Conservation (phyloP, 2,797 vertebrate species). For the Amniataba percoides region DNA sequence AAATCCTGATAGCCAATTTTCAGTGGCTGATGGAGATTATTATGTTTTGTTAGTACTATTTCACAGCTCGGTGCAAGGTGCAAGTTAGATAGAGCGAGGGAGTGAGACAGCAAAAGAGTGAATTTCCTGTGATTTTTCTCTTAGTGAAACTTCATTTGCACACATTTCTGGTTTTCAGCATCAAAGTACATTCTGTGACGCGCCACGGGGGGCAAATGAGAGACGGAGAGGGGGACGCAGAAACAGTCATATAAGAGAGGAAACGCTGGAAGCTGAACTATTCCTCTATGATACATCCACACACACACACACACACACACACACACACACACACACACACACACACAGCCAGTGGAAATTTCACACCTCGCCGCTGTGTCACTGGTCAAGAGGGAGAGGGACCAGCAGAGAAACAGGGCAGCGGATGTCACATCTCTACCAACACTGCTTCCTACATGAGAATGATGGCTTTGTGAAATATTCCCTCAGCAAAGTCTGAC, state of each 20-base stretch:
- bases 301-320: not conserved
- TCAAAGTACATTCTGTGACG: not conserved
- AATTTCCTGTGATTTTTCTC: conserved; percentile 16
- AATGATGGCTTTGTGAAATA: conserved; percentile 69
- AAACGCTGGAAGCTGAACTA: not conserved
- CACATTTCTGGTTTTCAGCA: conserved; percentile 5
- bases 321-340: not conserved
- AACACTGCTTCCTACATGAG: conserved; percentile 52
- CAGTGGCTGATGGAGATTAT: conserved; percentile 44
- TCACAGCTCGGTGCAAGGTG: conserved; percentile 34
- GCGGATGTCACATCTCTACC: conserved; percentile 55
- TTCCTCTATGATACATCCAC: not conserved
- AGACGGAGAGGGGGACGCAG: not conserved
- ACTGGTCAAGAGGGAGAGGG: conserved; percentile 47
- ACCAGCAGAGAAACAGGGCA: conserved; percentile 36
- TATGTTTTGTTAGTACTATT: conserved; percentile 44
- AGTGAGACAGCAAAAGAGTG: conserved; percentile 10
- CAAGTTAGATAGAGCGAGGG: conserved; percentile 20
- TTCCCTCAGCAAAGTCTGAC: conserved; percentile 67
- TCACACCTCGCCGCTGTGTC: conserved; percentile 51
- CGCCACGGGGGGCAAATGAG: not conserved
- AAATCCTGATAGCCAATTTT: conserved; percentile 58
- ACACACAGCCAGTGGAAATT: not conserved
- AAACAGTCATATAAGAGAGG: not conserved
- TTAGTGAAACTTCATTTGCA: conserved; percentile 19